A percentile compares a stretch with the other conserved stretches of the same genome.
Evolutionary conservation across 2,888 invertebrate species (phyloP).

Genomic region (Busseola fusca): DNA sequence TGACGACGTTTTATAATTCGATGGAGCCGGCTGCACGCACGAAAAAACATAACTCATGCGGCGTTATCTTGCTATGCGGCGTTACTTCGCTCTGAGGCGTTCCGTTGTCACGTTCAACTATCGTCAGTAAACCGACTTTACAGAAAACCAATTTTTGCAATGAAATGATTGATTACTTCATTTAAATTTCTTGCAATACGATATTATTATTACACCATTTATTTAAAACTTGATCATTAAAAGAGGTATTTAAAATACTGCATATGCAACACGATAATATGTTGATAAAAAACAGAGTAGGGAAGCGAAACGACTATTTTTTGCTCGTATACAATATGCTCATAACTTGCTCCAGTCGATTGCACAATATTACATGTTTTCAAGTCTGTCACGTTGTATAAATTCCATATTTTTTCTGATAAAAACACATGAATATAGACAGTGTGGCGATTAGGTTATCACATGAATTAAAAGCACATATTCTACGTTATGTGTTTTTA

Average conservation of each 20-base stretch:
- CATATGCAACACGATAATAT: constrained; percentile 6
- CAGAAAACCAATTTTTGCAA: too few relatives aligned
- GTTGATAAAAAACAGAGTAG: constrained; percentile 33
- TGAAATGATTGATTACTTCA: neutral
- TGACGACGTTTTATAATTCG: too few relatives aligned
- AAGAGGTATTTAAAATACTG: constrained; percentile 19
- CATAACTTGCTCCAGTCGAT: constrained; percentile 46
- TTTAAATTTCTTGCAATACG: neutral
- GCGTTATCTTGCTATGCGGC: too few relatives aligned
- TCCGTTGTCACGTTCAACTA: too few relatives aligned
- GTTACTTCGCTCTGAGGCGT: too few relatives aligned
- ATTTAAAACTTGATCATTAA: constrained; percentile 1
- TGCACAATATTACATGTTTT: constrained; percentile 25
- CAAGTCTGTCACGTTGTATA: constrained; percentile 17
- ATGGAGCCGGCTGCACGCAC: too few relatives aligned
- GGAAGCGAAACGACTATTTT: constrained; percentile 40
- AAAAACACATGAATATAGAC: constrained; percentile 2
- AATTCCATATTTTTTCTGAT: constrained; percentile 13
- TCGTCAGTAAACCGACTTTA: too few relatives aligned
- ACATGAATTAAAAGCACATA: too few relatives aligned
- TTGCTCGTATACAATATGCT: constrained; percentile 34
- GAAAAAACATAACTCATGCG: too few relatives aligned
- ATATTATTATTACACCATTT: neutral
- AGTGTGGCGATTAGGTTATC: too few relatives aligned
- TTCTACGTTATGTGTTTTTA: too few relatives aligned